These are phyloP conservation scores for Hypanus sabinus DNA, from an alignment of 2,113 vertebrate species.

Conservation along the genomic window DNA sequence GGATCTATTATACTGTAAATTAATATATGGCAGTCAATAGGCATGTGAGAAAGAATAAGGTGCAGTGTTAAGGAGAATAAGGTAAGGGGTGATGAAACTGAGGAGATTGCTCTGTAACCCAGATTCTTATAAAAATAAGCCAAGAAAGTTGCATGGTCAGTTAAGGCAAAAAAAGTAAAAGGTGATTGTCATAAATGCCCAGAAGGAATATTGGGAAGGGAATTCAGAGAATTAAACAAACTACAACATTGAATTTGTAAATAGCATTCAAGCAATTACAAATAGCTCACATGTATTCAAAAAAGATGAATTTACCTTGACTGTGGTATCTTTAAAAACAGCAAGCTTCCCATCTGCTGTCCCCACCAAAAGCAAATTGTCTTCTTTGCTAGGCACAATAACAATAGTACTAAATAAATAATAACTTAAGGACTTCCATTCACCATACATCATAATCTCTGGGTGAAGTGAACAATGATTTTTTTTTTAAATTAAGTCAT, in stretches of 20 bases:
- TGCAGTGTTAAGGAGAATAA: too few relatives aligned
- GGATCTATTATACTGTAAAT: too few relatives aligned
- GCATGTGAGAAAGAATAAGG: too few relatives aligned
- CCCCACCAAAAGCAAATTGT: constrained; percentile 78
- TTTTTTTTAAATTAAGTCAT: too few relatives aligned
- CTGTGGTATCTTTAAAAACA: constrained; percentile 76
- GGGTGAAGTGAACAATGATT: too few relatives aligned
- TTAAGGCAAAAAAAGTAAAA: too few relatives aligned
- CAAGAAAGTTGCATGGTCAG: too few relatives aligned
- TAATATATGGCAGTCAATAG: too few relatives aligned
- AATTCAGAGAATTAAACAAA: not conserved
- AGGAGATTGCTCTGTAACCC: too few relatives aligned
- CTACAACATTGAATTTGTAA: not conserved
- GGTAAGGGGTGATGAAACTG: too few relatives aligned
- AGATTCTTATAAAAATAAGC: too few relatives aligned
- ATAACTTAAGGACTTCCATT: not conserved
- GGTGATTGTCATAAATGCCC: too few relatives aligned
- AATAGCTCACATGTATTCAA: not conserved
- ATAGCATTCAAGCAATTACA: not conserved
- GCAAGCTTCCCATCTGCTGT: constrained; percentile 78
- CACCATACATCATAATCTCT: not conserved
- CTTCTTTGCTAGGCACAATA: constrained; percentile 71
- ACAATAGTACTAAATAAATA: constrained; percentile 21
- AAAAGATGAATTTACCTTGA: constrained; percentile 64
- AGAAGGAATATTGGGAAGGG: not conserved